Evolutionary conservation across 2,888 invertebrate genomes (phyloP).

Genomic region (Griposia aprilina): DNA sequence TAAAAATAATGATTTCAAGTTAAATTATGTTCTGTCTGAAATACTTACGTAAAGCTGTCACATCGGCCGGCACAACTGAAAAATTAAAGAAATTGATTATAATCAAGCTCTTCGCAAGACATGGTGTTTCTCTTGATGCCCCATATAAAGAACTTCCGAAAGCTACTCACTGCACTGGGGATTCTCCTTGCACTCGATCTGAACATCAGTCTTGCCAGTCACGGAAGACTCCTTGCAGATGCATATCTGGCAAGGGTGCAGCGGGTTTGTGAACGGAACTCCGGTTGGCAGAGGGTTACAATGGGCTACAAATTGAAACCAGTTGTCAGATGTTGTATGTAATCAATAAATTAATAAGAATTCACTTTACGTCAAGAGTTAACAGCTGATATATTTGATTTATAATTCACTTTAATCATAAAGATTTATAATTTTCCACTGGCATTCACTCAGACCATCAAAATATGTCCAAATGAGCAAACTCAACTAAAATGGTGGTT

Average conservation of each 20-base stretch:
- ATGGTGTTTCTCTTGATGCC: too few species aligned
- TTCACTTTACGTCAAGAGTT: neutral
- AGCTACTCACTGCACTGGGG: constrained; percentile 78
- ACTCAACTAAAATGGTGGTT: constrained; percentile 15
- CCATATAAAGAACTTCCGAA: neutral
- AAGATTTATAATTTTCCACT: neutral
- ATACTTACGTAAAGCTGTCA: constrained; percentile 69
- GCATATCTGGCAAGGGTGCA: constrained; percentile 84
- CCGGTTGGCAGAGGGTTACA: constrained; percentile 81
- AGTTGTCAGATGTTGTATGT: neutral
- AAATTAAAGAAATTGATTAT: neutral
- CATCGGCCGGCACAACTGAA: constrained; percentile 68
- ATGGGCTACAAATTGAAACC: constrained; percentile 64
- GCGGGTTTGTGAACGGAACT: constrained; percentile 79
- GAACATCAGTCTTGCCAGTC: constrained; percentile 72
- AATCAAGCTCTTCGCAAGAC: neutral
- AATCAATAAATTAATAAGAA: neutral
- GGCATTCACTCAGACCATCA: neutral
- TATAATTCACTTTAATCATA: neutral
- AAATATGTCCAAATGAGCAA: neutral
- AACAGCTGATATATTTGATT: neutral
- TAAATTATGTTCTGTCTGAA: neutral
- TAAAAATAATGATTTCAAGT: neutral
- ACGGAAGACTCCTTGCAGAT: constrained; percentile 72
- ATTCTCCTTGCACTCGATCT: constrained; percentile 79